A percentile compares a stretch with the other conserved stretches of the same genome.
Evolutionary conservation across 2,888 invertebrate species (phyloP).

Genomic region (Standfussiana lucernea): DNA sequence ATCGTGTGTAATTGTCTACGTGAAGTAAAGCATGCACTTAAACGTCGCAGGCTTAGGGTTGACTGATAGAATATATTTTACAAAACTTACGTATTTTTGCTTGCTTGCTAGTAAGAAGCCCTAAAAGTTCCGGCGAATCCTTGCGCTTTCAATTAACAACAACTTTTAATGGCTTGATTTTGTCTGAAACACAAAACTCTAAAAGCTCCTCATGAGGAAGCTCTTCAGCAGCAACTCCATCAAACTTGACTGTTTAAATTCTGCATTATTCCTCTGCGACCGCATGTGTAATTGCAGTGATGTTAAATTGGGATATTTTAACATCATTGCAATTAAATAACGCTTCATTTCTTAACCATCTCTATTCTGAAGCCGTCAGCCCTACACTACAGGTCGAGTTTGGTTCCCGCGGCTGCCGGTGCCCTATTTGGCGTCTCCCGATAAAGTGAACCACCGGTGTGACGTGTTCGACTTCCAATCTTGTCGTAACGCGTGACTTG

Average conservation of each 20-base stretch:
- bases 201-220: background rate
- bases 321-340: background rate
- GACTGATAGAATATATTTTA: constrained; percentile 16
- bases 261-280: background rate
- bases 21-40: constrained; percentile 53
- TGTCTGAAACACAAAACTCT: background rate
- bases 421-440: constrained; percentile 76
- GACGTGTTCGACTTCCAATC: constrained; percentile 71
- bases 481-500: constrained; percentile 67
- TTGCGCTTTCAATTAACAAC: constrained; percentile 7
- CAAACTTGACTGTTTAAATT: background rate
- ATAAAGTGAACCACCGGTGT: constrained; percentile 69
- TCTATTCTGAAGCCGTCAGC: constrained; percentile 17
- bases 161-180: background rate
- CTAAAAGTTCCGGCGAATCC: constrained; percentile 3
- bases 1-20: constrained; percentile 57
- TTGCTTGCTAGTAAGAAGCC: background rate
- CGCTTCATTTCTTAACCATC: background rate
- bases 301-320: no score
- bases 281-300: no score
- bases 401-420: constrained; percentile 67
- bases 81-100: constrained; percentile 17
- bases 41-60: constrained; percentile 46
- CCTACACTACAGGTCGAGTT: constrained; percentile 45
- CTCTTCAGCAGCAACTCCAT: background rate